These are phyloP conservation scores for Poecilia picta DNA, from an alignment of 2,797 vertebrate genomes.

Conservation along the genomic window DNA sequence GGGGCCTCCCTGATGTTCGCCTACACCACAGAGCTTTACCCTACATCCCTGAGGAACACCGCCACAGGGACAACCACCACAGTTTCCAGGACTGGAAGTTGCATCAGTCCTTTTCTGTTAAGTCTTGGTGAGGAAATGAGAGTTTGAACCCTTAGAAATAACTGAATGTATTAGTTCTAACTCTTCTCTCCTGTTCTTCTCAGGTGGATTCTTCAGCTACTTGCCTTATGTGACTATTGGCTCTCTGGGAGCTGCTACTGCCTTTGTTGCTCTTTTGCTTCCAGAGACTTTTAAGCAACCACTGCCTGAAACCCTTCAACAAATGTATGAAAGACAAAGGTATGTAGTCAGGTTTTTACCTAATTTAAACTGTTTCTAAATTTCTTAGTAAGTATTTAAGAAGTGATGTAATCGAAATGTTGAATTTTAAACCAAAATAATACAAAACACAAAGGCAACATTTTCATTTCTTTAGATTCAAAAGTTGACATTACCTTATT, in stretches of 20 bases:
- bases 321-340: conserved; percentile 84
- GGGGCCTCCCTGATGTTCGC: conserved; percentile 84
- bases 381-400: no score
- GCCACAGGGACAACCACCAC: conserved; percentile 85
- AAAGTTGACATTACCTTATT: background rate
- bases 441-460: background rate
- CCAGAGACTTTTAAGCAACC: conserved; percentile 86
- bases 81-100: conserved; percentile 84
- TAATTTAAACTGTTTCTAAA: background rate
- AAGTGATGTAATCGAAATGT: background rate
- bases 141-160: background rate
- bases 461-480: background rate
- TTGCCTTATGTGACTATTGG: conserved; percentile 89
- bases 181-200: background rate
- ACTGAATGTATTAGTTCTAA: background rate
- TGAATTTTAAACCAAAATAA: background rate
- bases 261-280: conserved; percentile 83
- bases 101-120: conserved; percentile 85
- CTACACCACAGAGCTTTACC: conserved; percentile 88
- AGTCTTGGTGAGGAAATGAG: conserved; percentile 74
- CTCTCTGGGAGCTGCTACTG: conserved; percentile 80
- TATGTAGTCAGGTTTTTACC: conserved; percentile 37
- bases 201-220: conserved; percentile 81
- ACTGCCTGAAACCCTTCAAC: conserved; percentile 87
- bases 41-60: conserved; percentile 89